These are phyloP conservation scores for Cyclophora albipunctata DNA, from an alignment of 2,888 invertebrate genomes.

Conservation along the genomic window DNA sequence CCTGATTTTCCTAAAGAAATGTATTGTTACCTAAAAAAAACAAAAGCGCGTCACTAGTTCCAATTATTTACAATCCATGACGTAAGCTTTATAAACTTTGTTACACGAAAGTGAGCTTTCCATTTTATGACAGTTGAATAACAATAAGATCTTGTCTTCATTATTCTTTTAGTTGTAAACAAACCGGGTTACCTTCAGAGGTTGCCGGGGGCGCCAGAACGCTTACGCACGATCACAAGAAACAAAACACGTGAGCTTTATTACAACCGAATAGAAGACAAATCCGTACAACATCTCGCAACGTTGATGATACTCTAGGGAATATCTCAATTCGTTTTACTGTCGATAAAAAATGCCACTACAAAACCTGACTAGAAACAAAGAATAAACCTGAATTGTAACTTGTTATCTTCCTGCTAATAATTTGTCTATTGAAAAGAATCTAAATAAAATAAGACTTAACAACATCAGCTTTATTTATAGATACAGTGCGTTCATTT, in stretches of 20 bases:
- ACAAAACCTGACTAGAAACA: constrained; percentile 4
- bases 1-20: too few species aligned
- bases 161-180: constrained; percentile 34
- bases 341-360: constrained; percentile 20
- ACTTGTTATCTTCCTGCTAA: constrained; percentile 18
- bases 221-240: constrained; percentile 26
- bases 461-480: too few species aligned
- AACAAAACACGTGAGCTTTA: constrained; percentile 9
- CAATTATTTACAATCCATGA: too few species aligned
- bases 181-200: constrained; percentile 50
- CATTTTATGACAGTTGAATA: background rate
- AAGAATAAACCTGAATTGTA: constrained; percentile 12
- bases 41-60: too few species aligned
- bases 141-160: constrained; percentile 32
- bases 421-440: background rate
- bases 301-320: constrained; percentile 38
- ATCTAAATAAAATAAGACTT: too few species aligned
- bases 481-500: too few species aligned
- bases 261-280: constrained; percentile 8
- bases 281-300: constrained; percentile 4
- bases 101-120: background rate
- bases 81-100: too few species aligned
- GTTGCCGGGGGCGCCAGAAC: constrained; percentile 52
- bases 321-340: constrained; percentile 39
- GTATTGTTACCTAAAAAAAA: too few species aligned